Percentiles rank a stretch among this genome's conserved stretches.
These are phyloP conservation scores for Brevimyrus niger DNA, from an alignment of 2,113 vertebrate genomes.

Conservation along the genomic window DNA sequence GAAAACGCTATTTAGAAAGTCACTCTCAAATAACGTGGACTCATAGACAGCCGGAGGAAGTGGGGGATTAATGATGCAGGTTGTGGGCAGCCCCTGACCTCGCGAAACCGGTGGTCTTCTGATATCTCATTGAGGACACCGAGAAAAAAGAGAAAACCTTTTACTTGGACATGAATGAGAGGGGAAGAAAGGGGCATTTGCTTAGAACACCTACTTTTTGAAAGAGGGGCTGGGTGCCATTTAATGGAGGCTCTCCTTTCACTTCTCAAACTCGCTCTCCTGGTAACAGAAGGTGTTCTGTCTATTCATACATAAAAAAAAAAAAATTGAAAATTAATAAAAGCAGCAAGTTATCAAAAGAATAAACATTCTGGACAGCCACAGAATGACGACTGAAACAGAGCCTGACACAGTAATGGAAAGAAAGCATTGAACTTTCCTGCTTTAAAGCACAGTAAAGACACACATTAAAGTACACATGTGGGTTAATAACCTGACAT, in stretches of 20 bases:
- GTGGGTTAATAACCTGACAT: neutral
- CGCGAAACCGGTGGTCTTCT: neutral
- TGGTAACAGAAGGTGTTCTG: neutral
- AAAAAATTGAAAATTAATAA: neutral
- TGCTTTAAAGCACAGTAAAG: neutral
- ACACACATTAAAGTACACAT: neutral
- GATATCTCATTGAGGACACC: neutral
- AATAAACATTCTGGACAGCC: neutral
- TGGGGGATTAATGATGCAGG: neutral
- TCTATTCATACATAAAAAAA: neutral
- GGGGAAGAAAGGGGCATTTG: neutral
- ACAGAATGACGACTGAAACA: neutral
- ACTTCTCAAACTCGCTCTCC: neutral
- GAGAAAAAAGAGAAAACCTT: neutral
- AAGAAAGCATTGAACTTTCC: neutral
- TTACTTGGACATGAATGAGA: slow-evolving; percentile 11
- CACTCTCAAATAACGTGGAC: slow-evolving; percentile 6
- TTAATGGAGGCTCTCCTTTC: neutral
- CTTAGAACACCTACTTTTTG: neutral
- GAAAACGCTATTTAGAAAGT: slow-evolving; percentile 14
- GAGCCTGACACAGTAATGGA: neutral
- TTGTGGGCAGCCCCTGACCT: neutral
- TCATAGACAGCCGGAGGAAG: neutral
- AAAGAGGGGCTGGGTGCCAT: neutral
- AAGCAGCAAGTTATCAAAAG: neutral